Evolutionary conservation across 2,113 vertebrate genomes (phyloP).

Genomic region (Mesoclemmys tuberculata): DNA sequence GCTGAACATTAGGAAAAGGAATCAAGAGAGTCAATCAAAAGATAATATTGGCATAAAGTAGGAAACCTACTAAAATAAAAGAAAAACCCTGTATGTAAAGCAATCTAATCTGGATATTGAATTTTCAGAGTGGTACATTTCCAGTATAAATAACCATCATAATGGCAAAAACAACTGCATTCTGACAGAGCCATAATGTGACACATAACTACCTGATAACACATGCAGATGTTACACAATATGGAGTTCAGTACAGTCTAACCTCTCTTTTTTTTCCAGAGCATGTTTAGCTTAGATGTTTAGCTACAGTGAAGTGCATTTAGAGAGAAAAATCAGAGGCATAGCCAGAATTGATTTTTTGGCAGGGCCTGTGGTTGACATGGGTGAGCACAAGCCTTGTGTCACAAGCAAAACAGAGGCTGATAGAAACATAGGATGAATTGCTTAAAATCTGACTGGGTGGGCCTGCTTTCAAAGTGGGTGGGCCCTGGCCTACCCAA

Average conservation of each 20-base stretch:
- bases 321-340: not conserved
- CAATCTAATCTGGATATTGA: conserved; percentile 44
- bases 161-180: not conserved
- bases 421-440: too few relatives aligned
- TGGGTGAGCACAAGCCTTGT: too few relatives aligned
- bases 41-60: not conserved
- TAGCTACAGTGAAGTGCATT: not conserved
- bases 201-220: not conserved
- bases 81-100: not conserved
- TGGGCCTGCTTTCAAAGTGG: too few relatives aligned
- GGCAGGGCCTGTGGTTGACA: too few relatives aligned
- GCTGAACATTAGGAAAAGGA: not conserved
- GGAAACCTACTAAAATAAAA: conserved; percentile 22
- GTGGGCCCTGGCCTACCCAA: too few relatives aligned
- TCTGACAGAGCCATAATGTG: conserved; percentile 19
- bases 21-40: not conserved
- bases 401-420: too few relatives aligned
- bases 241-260: not conserved
- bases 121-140: conserved; percentile 34
- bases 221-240: not conserved
- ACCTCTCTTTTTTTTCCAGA: not conserved
- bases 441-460: too few relatives aligned
- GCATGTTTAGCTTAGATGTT: conserved; percentile 25
- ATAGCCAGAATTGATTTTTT: too few relatives aligned
- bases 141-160: not conserved